Evolutionary conservation across 2,797 vertebrate species (phyloP), one percentile per base, ranked within the genome.

Genomic region (Hydrocynus forskahlii): DNA sequence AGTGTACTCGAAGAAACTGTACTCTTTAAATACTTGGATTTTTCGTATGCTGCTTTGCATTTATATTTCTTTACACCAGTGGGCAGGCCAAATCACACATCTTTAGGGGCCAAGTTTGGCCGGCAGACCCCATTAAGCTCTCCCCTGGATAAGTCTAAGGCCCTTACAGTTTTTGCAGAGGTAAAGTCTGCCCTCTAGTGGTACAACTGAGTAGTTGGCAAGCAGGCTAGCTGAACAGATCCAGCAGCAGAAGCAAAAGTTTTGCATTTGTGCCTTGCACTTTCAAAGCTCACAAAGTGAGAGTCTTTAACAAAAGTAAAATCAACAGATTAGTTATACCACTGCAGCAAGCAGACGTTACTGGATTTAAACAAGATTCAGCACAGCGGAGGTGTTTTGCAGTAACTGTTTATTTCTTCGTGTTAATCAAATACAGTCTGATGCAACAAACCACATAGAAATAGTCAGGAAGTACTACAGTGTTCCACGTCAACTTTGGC

Each of bases 361-460:
- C 29, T 10, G 14, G 10, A n/a, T 8, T 7, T 14, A 7, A 6
- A 10, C 4, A 70, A 5, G 48, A 75, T 45, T 66, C 67, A 21
- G 64, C n/a, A 60, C 40, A 10, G 50, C 10, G 5, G 1, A 40
- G 9, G 14, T 57, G 25, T 81, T 77, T 77, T 72, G 29, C 80
- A 74, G 76, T 81, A 85, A 80, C 75, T 81, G 72, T 82, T 83
- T 84, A 78, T 85, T 94, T 94, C 92, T 94, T 93, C 93, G 92
- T 94, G 92, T 95, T 95, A 94, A 94, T 94, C 89, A 91, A 94
- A 93, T 94, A 93, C 91, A 92, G 89, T 91, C 84, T 86, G 91
- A 94, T 91, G 92, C 88, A 89, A 94, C 90, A 89, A 90, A 92
- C 92, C 90, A 84, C 84, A 86, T 75, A 85, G 77, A 85, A 83